Conservation (phyloP, 2,113 vertebrate species). For the Shinisaurus crocodilurus region DNA sequence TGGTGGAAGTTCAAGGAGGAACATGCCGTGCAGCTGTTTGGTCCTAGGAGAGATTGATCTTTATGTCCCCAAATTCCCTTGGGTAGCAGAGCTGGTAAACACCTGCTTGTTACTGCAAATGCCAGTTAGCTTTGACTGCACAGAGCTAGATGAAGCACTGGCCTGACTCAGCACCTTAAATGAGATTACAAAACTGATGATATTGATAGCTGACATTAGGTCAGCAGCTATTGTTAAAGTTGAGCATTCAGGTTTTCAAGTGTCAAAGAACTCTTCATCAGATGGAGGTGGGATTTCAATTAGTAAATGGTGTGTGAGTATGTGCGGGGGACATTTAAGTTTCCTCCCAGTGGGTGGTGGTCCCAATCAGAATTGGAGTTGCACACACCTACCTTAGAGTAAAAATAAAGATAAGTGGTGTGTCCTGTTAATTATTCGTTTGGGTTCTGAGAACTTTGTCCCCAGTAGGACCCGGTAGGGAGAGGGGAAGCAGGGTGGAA, state of each 20-base stretch:
- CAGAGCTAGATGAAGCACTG: neutral
- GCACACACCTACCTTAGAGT: no score
- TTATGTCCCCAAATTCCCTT: neutral
- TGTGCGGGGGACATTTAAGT: no score
- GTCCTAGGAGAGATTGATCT: neutral
- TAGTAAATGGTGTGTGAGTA: no score
- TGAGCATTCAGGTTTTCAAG: neutral
- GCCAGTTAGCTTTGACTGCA: neutral
- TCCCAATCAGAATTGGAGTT: no score
- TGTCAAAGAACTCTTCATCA: neutral
- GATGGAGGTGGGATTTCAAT: no score
- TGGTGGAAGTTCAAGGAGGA: neutral
- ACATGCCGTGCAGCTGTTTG: neutral
- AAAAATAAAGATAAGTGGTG: no score
- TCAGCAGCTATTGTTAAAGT: neutral
- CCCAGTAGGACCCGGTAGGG: no score
- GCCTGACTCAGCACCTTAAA: neutral
- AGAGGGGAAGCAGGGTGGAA: no score
- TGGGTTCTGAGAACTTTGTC: no score
- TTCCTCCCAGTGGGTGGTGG: no score
- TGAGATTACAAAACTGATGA: neutral
- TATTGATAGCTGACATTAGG: neutral
- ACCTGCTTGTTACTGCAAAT: neutral
- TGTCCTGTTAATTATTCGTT: no score
- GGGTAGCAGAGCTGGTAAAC: neutral